Base-by-base conservation (phyloP, 2,113 vertebrate species). In the Myotis lucifugus region DNA sequence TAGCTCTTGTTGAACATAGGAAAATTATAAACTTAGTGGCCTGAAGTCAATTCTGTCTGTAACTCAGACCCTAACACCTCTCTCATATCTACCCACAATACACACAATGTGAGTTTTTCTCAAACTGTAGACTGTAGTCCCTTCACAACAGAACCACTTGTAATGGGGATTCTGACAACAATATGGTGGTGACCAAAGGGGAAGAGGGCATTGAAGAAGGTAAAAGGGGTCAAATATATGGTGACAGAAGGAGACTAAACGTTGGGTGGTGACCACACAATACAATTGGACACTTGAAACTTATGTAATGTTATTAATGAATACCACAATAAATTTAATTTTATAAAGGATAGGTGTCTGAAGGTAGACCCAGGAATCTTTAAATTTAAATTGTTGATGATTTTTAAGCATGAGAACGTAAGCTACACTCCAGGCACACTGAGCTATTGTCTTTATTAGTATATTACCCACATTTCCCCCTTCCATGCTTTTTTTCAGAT, bases 381-480 rank as follows among this genome's bases (percentile, higher is more conserved):
- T 42, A 42, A 27, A 52, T 66, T 82, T 18, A 85, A 70, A 42
- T 46, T 87, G 37, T 66, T 69, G 32, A 74, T 19, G 1, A 29
- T 88, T 91, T 21, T 85, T 50, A 61, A 84, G 13, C 25, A 10
- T 56, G 66, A 73, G 72, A 59, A 89, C 1, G 14, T 15, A 13
- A 54, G 48, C 25, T 42, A 40, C 15, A 14, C 8, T 85, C 32
- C 37, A 72, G 18, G 42, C 19, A 50, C 84, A 70, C 5, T n/a
- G 32, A 85, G 37, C n/a, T n/a, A 1, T 10, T 69, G 34, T 76
- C 34, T 87, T 87, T 73, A 34, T 59, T 40, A n/a, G 48, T 42
- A 27, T 21, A 54, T 1, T 15, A 19, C 17, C 5, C 6, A 5
- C 46, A 11, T n/a, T 59, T 34, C 13, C 23, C 19, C 2, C 0